phyloP scores from a whole-genome alignment of 2,113 vertebrate genomes.

The Eublepharis macularius region DNA sequence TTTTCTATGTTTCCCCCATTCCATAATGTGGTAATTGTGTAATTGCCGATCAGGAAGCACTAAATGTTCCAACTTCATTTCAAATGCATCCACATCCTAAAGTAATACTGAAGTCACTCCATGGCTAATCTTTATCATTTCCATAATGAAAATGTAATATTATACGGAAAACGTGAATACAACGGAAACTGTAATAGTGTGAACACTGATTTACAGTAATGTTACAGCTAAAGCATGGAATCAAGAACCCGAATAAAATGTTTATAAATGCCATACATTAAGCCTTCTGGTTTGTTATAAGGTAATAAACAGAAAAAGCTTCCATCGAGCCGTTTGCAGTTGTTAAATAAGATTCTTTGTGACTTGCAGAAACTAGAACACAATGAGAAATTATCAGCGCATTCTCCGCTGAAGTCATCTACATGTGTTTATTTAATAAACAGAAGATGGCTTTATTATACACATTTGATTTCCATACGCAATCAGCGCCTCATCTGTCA shows the following conservation, averaged over 20 bases:
- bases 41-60: neutral
- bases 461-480: conserved; percentile 81
- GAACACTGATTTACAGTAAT: neutral
- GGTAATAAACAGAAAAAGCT: conserved; percentile 59
- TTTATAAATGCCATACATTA: conserved; percentile 52
- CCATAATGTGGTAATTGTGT: neutral
- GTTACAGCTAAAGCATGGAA: conserved; percentile 6
- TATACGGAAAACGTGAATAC: conserved; percentile 30
- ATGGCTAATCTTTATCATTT: conserved; percentile 24
- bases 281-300: conserved; percentile 35
- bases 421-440: conserved; percentile 87
- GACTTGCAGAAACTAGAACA: conserved; percentile 74
- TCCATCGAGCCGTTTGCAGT: conserved; percentile 44
- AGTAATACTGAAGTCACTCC: neutral
- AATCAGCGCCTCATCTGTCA: conserved; percentile 79
- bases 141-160: conserved; percentile 38
- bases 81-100: conserved; percentile 8
- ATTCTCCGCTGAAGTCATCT: conserved; percentile 75
- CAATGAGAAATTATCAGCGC: conserved; percentile 77
- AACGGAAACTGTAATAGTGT: neutral
- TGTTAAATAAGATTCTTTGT: conserved; percentile 82
- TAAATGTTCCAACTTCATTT: neutral
- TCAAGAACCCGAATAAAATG: conserved; percentile 41
- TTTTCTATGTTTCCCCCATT: neutral
- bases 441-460: conserved; percentile 84